A percentile compares a stretch with the other conserved stretches of the same genome.
Evolutionary conservation across 35 echinoderm and acorn worm species (phyloP).

Genomic region (Apostichopus japonicus): DNA sequence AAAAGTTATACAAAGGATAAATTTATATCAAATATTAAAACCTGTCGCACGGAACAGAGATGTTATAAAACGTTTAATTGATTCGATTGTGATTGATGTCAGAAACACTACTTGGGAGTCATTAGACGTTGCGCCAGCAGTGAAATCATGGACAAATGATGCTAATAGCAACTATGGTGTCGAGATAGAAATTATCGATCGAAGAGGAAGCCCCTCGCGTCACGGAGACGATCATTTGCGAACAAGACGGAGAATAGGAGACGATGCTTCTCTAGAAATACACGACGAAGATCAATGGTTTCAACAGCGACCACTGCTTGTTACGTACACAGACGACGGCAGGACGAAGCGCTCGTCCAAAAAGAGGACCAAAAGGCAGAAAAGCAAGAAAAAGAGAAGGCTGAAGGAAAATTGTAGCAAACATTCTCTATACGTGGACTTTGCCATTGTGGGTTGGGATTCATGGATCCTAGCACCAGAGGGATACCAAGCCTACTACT

Average conservation of each 20-base stretch:
- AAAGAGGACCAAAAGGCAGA: conserved; percentile 34
- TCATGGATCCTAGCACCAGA: conserved; percentile 96
- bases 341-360: conserved; percentile 70
- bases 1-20: conserved; percentile 76
- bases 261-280: conserved; percentile 42
- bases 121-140: conserved; percentile 88
- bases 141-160: conserved; percentile 65
- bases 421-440: conserved; percentile 90
- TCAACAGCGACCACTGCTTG: conserved; percentile 73
- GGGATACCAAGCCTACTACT: conserved; percentile 94
- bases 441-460: conserved; percentile 92
- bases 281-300: conserved; percentile 77
- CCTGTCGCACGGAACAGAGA: conserved; percentile 79
- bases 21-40: conserved; percentile 95
- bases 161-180: conserved; percentile 86
- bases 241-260: conserved; percentile 44
- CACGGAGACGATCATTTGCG: conserved; percentile 79
- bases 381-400: conserved; percentile 52
- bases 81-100: conserved; percentile 84
- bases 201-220: conserved; percentile 55
- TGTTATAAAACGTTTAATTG: conserved; percentile 93
- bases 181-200: conserved; percentile 81
- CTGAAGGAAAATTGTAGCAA: conserved; percentile 81
- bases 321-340: conserved; percentile 94
- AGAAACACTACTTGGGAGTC: conserved; percentile 86